A percentile compares a stretch with the other conserved stretches of the same genome.
Evolutionary conservation across 92 coral and sea anemone genomes (phyloP).

Genomic region (Porites cylindrica): DNA sequence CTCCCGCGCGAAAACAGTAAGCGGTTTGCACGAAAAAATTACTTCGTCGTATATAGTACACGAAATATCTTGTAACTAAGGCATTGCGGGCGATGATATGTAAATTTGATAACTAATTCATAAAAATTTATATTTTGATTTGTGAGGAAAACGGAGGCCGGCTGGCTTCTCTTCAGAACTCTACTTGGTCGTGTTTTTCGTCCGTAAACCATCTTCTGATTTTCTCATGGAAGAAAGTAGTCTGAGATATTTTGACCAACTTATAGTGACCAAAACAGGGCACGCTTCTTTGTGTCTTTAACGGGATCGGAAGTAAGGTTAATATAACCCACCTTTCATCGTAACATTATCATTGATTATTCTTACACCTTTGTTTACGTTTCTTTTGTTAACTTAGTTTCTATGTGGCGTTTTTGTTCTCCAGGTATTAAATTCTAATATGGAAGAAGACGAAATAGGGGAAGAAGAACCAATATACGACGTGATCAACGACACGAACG

Average conservation of each 20-base stretch:
- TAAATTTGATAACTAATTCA: too few relatives aligned
- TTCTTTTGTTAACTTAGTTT: background rate
- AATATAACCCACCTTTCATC: background rate
- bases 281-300: background rate
- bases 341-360: background rate
- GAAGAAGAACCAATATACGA: conserved; percentile 19
- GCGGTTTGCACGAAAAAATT: background rate
- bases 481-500: conserved; percentile 7
- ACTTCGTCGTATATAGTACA: background rate
- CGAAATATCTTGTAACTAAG: background rate
- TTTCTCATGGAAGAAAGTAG: background rate
- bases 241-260: background rate
- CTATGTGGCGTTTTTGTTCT: background rate
- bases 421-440: background rate
- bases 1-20: background rate
- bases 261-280: background rate
- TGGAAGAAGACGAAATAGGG: conserved; percentile 19
- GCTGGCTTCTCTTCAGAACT: background rate
- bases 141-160: background rate
- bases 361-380: background rate
- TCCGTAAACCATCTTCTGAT: background rate
- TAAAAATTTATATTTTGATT: too few relatives aligned
- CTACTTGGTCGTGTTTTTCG: background rate
- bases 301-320: background rate
- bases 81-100: too few relatives aligned